Conservation (phyloP, 1,140 invertebrate genomes). For the Ooceraea biroi region DNA sequence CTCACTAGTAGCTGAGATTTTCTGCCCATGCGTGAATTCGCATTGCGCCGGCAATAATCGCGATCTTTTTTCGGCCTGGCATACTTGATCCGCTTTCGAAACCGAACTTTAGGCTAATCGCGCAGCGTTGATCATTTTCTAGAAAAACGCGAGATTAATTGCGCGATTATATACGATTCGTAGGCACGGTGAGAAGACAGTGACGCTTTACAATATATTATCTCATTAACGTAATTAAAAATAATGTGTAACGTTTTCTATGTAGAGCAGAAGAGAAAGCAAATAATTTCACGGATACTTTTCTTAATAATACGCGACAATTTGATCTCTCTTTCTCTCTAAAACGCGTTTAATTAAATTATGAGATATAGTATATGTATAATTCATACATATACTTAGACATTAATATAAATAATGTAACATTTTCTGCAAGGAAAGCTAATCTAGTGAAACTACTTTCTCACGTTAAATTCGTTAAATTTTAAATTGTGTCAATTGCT, state of each 20-base stretch:
- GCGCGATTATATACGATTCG: neutral
- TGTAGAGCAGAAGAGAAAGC: constrained; percentile 2
- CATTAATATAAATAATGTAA: neutral
- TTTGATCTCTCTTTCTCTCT: neutral
- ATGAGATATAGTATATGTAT: neutral
- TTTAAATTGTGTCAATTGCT: constrained; percentile 4
- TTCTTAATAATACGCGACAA: neutral
- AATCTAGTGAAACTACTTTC: neutral
- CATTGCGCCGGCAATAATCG: constrained; percentile 24
- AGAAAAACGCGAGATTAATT: constrained; percentile 14
- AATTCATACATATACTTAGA: constrained; percentile 7
- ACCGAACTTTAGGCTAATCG: neutral
- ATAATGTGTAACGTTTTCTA: neutral
- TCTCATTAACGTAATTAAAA: constrained; percentile 2
- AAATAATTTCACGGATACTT: neutral
- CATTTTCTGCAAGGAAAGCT: neutral
- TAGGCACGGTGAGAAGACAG: neutral
- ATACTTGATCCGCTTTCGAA: constrained; percentile 13
- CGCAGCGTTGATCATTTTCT: neutral
- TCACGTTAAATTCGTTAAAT: constrained; percentile 12
- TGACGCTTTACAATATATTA: neutral
- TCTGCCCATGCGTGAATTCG: neutral
- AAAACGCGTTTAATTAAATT: neutral
- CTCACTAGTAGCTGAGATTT: constrained; percentile 9
- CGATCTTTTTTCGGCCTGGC: neutral